Conservation (phyloP, 2,797 vertebrate species). For the Acanthurus tractus region DNA sequence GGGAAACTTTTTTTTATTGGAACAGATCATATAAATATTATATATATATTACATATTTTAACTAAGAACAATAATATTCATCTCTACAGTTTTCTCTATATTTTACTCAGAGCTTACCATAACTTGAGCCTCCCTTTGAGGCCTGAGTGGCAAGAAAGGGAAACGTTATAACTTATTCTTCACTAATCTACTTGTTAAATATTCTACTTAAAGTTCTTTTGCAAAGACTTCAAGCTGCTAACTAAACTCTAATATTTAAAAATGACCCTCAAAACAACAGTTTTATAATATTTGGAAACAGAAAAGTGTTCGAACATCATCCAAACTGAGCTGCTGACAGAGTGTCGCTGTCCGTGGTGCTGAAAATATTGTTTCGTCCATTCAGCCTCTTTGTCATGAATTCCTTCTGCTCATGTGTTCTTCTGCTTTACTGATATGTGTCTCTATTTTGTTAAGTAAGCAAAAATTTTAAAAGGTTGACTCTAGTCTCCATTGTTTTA, state of each 20-base stretch:
- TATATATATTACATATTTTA: no score
- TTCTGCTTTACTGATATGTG: accelerated
- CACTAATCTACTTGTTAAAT: background rate
- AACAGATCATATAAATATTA: background rate
- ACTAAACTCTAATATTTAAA: background rate
- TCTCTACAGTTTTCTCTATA: background rate
- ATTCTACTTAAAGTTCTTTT: background rate
- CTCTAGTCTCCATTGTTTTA: background rate
- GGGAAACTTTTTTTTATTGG: no score
- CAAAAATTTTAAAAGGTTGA: background rate
- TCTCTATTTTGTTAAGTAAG: background rate
- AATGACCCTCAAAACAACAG: background rate
- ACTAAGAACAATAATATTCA: background rate
- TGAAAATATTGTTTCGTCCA: constrained; percentile 28
- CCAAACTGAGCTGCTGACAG: background rate
- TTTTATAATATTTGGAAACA: background rate
- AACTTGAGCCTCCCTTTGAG: background rate
- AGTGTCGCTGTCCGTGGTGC: constrained; percentile 67
- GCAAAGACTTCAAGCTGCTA: background rate
- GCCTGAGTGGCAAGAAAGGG: background rate
- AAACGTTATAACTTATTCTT: background rate
- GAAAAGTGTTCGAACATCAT: background rate
- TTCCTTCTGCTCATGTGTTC: background rate
- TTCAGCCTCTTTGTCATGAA: background rate
- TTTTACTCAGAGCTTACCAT: background rate